Percentiles rank a stretch among this genome's conserved stretches.
phyloP scores from a whole-genome alignment of 2,113 vertebrate species.

The Genyomyrus donnyi region DNA sequence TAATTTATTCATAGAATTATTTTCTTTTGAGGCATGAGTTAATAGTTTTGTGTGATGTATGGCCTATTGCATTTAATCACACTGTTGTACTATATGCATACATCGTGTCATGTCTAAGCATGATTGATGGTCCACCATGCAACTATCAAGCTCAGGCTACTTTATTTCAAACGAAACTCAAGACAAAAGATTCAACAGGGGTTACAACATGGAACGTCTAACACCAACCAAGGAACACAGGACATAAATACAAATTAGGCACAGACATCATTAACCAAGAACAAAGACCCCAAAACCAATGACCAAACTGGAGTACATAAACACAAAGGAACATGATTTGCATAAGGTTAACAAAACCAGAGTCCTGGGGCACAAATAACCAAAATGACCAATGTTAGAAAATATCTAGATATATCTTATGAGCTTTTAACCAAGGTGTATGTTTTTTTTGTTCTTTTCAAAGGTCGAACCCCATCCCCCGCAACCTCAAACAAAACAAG shows the following conservation, averaged over 20 bases:
- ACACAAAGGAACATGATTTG: background rate
- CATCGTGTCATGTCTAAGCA: background rate
- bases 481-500: constrained; percentile 46
- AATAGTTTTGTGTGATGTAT: background rate
- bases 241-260: background rate
- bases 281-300: background rate
- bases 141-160: background rate
- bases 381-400: background rate
- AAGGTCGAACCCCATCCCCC: constrained; percentile 44
- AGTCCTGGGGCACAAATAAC: background rate
- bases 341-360: background rate
- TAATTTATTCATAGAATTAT: background rate
- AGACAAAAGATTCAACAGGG: background rate
- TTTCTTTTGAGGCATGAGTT: background rate
- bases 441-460: constrained; percentile 34
- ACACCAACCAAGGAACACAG: background rate
- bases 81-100: background rate
- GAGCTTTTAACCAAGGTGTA: constrained; percentile 32
- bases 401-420: constrained; percentile 6
- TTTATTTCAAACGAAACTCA: background rate
- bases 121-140: background rate
- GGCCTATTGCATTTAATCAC: background rate
- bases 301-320: background rate
- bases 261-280: background rate
- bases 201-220: background rate